Conservation (phyloP, 2,888 invertebrate genomes). For the Seira ritae region DNA sequence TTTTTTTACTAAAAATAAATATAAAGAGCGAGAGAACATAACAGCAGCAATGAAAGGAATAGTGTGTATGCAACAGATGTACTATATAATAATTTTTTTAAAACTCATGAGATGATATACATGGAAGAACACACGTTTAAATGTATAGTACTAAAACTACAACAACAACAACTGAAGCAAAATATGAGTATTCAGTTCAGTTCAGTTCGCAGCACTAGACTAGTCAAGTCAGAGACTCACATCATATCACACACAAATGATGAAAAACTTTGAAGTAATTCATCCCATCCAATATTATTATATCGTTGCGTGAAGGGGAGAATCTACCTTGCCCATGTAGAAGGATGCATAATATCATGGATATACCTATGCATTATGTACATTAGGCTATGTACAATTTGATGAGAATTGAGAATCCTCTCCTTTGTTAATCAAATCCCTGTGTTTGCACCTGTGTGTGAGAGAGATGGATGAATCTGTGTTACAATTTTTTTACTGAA, state of each 20-base stretch:
- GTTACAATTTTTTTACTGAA: too few relatives aligned
- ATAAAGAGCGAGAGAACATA: background rate
- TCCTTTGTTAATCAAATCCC: background rate
- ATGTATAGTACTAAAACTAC: background rate
- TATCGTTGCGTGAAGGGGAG: background rate
- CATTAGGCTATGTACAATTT: too few relatives aligned
- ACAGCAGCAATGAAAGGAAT: conserved; percentile 9
- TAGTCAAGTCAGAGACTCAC: background rate
- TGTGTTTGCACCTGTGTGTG: conserved; percentile 4
- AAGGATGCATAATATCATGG: background rate
- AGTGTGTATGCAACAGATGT: conserved; percentile 16
- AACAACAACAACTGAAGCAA: too few relatives aligned
- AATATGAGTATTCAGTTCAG: too few relatives aligned
- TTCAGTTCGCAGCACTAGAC: too few relatives aligned
- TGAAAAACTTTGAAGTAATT: background rate
- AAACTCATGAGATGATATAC: conserved; percentile 12
- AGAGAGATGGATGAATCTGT: background rate
- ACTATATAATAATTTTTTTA: conserved; percentile 6
- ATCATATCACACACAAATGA: background rate
- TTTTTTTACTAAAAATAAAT: conserved; percentile 16
- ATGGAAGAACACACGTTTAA: conserved; percentile 16
- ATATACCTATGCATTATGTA: too few relatives aligned
- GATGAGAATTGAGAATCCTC: conserved; percentile 3
- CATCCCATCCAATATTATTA: background rate
- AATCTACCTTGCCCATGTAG: background rate